Evolutionary conservation across 2,113 vertebrate species (phyloP), one percentile per base, ranked within the genome.

Genomic region (Passer domesticus): DNA sequence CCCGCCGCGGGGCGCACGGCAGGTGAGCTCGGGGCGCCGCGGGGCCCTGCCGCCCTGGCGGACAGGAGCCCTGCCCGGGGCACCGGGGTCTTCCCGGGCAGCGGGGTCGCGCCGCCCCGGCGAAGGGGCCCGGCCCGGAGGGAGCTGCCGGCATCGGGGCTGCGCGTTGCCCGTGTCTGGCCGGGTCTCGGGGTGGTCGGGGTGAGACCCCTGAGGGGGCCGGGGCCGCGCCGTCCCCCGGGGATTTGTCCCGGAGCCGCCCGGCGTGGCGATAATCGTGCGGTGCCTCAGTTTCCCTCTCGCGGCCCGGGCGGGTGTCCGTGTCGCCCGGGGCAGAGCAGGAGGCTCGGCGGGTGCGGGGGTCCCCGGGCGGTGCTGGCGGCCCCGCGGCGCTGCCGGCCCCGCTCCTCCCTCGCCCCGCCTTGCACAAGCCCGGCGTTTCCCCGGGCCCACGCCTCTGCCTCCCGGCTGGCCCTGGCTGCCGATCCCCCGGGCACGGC

Each of bases 371-470:
- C 35, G 35, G 35, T 8, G 35, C 35, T 37, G 35, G 39, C n/a
- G 30, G 77, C 64, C 43, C 43, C 47, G 41, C 73, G 13, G 28
- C 58, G 20, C 52, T 10, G 59, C 50, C 50, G 22, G 52, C 49
- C 30, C 15, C 47, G 76, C 56, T 76, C 56, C 70, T 46, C 72
- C 76, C 63, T 75, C 11, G 47, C 23, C 56, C 73, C 8, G 55
- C 69, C 89, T 83, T 89, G 27, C 89, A 68, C 72, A 90, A 73
- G 39, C 41, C 33, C 73, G 92, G 92, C 59, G 11, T 73, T 88
- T 55, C 83, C 92, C 83, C 21, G 10, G 30, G 19, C 83, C 56
- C 73, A 6, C 68, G 27, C 84, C 1, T 15, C 50, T 52, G 27
- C 58, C 10, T 60, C 19, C 15, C 18, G 5, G 2, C 50, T 4